These are phyloP conservation scores for Nymphalis polychloros DNA, from an alignment of 2,888 invertebrate genomes.

Conservation along the genomic window DNA sequence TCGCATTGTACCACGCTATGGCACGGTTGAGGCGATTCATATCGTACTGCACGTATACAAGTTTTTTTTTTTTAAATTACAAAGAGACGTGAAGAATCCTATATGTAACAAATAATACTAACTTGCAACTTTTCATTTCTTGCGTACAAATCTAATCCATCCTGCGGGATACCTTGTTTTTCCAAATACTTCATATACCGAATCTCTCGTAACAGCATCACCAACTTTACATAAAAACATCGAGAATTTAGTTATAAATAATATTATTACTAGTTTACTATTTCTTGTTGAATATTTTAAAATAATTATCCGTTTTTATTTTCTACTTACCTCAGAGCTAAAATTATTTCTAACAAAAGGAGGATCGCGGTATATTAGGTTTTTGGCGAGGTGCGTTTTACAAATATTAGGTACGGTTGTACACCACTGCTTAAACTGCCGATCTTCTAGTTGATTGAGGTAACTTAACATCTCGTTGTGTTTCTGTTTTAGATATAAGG, in stretches of 20 bases:
- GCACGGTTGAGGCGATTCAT: constrained; percentile 82
- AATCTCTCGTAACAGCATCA: constrained; percentile 89
- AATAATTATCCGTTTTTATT: too few relatives aligned
- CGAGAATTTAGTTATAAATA: neutral
- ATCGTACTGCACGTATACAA: constrained; percentile 63
- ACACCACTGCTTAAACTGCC: constrained; percentile 87
- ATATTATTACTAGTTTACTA: neutral
- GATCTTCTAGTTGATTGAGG: constrained; percentile 83
- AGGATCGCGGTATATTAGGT: constrained; percentile 81
- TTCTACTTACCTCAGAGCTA: constrained; percentile 77
- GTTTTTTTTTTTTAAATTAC: neutral
- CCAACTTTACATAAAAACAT: constrained; percentile 72
- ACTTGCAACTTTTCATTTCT: constrained; percentile 87
- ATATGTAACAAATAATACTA: constrained; percentile 4
- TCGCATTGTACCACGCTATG: constrained; percentile 91
- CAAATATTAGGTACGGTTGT: constrained; percentile 84
- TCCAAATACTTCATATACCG: constrained; percentile 88
- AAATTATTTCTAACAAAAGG: constrained; percentile 85
- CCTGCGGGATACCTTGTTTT: constrained; percentile 83
- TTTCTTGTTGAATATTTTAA: too few relatives aligned
- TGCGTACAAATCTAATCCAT: constrained; percentile 84
- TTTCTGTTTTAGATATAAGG: constrained; percentile 79
- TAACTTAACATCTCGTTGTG: constrained; percentile 85
- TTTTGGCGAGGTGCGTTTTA: constrained; percentile 82
- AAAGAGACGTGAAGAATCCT: neutral